phyloP scores from a whole-genome alignment of 1,140 invertebrate species.

The Araneus ventricosus region DNA sequence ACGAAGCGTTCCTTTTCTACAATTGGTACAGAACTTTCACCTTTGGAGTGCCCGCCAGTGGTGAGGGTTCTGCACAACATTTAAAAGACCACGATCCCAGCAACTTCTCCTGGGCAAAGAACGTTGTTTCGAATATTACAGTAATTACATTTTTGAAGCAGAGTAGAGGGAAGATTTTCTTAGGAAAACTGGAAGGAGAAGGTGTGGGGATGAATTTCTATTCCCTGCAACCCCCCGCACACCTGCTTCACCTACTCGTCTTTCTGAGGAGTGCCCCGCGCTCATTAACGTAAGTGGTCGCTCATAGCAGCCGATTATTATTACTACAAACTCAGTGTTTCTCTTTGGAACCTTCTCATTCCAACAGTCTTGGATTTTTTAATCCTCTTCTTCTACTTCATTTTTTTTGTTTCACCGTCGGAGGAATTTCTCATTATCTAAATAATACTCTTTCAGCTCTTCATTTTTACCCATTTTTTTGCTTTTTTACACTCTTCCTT shows the following conservation, averaged over 20 bases:
- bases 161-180: neutral
- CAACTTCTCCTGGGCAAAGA: neutral
- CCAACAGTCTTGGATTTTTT: conserved; percentile 40
- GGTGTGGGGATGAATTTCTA: neutral
- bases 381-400: neutral
- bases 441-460: conserved; percentile 69
- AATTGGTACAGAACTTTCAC: neutral
- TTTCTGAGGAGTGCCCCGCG: conserved; percentile 29
- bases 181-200: neutral
- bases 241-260: neutral
- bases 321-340: conserved; percentile 51
- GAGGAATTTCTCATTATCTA: conserved; percentile 72
- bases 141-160: conserved; percentile 69
- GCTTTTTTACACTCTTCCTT: neutral
- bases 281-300: conserved; percentile 69
- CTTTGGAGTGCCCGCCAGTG: neutral
- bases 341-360: conserved; percentile 26
- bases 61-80: neutral
- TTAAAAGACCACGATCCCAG: neutral
- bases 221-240: too few relatives aligned
- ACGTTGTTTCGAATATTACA: conserved; percentile 51
- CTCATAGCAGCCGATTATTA: conserved; percentile 65
- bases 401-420: conserved; percentile 51
- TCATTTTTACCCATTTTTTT: conserved; percentile 28
- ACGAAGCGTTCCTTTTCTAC: neutral